A percentile compares a stretch with the other conserved stretches of the same genome.
Conservation (phyloP, 2,888 invertebrate genomes). For the Pristionchus arcanus region DNA sequence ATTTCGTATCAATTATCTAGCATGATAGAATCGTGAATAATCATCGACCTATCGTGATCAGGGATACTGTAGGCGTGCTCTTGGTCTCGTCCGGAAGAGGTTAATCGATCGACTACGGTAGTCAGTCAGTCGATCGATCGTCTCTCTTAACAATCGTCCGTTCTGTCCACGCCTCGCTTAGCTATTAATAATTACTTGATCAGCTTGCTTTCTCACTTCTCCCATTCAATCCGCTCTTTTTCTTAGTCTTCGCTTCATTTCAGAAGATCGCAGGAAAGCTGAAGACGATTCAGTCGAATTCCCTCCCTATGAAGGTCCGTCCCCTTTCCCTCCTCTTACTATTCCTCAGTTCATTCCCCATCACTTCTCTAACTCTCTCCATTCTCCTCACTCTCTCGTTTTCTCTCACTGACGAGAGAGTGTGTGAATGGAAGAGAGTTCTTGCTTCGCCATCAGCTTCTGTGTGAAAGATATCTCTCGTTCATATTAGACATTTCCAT, state of each 20-base stretch:
- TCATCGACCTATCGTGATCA: not conserved
- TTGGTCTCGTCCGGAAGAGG: slow-evolving; percentile 45
- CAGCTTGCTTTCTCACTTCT: slow-evolving; percentile 18
- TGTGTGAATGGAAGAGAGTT: not conserved
- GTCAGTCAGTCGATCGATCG: slow-evolving; percentile 7
- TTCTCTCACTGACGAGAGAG: slow-evolving; percentile 6
- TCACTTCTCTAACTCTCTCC: slow-evolving; percentile 36
- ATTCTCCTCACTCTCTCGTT: slow-evolving; percentile 12
- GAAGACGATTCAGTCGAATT: slow-evolving; percentile 74
- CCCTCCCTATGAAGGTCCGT: slow-evolving; percentile 68
- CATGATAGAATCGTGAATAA: slow-evolving; percentile 17
- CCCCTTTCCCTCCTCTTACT: slow-evolving; percentile 40
- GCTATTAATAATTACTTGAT: not conserved
- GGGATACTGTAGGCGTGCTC: slow-evolving; percentile 40
- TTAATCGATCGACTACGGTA: slow-evolving; percentile 43
- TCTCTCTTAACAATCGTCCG: not conserved
- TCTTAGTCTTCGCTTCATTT: slow-evolving; percentile 54
- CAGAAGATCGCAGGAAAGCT: slow-evolving; percentile 76
- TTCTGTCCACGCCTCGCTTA: slow-evolving; percentile 9
- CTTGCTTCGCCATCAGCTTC: slow-evolving; percentile 31
- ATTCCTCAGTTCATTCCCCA: not conserved
- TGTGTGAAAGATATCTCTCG: not conserved
- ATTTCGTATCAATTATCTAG: slow-evolving; percentile 34
- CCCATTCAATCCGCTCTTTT: not conserved
- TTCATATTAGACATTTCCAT: not conserved